Percentiles rank a stretch among this genome's conserved stretches.
These are phyloP conservation scores for Anoura caudifer DNA, from an alignment of 2,113 vertebrate species.

Conservation along the genomic window DNA sequence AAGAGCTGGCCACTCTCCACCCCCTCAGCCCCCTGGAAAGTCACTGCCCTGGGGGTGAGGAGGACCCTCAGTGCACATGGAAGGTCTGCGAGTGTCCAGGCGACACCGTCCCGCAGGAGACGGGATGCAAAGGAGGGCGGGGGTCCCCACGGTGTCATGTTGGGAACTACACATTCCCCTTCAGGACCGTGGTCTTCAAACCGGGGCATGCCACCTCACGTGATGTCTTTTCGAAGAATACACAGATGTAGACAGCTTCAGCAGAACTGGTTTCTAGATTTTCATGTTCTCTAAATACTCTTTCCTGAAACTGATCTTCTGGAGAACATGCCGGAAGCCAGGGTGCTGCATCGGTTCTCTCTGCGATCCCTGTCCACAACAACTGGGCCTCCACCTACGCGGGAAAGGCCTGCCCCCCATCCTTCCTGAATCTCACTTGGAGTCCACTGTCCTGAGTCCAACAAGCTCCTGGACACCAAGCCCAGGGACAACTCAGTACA, in stretches of 20 bases:
- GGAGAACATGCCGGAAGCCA: neutral
- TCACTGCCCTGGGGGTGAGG: neutral
- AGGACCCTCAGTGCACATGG: no score
- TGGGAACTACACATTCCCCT: neutral
- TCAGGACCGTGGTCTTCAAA: neutral
- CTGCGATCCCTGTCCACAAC: neutral
- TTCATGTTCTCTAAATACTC: neutral
- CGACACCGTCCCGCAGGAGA: neutral
- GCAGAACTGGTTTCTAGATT: neutral
- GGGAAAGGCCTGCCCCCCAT: neutral
- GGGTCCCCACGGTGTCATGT: fast-evolving
- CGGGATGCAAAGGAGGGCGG: neutral
- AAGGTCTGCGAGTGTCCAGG: neutral
- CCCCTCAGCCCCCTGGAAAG: no score
- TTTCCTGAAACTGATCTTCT: neutral
- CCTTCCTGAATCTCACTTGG: neutral
- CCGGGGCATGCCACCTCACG: fast-evolving
- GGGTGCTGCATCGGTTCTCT: neutral
- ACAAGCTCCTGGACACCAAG: neutral
- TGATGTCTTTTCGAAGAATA: neutral
- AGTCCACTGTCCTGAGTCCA: neutral
- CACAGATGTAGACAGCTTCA: fast-evolving
- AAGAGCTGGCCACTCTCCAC: neutral
- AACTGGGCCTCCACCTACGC: neutral
- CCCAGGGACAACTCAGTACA: neutral